A percentile compares a stretch with the other conserved stretches of the same genome.
phyloP scores from a whole-genome alignment of 2,797 vertebrate species.

The Mormyrops attenuatus region DNA sequence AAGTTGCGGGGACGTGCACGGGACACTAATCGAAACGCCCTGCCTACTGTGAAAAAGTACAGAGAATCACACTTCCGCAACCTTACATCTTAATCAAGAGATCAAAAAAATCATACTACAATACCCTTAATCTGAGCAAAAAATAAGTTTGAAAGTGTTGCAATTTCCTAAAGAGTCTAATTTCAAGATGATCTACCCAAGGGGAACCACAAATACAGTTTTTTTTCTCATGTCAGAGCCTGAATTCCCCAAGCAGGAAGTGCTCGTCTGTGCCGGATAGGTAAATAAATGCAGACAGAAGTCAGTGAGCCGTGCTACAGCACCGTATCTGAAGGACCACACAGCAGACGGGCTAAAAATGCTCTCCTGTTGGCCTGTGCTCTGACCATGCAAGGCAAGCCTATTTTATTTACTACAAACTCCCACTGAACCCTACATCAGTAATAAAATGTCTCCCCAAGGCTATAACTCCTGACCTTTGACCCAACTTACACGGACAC shows the following conservation, averaged over 20 bases:
- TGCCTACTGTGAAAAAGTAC: background rate
- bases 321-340: background rate
- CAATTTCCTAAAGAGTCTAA: background rate
- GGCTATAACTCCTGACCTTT: conserved; percentile 7
- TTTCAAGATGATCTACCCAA: background rate
- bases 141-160: background rate
- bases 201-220: background rate
- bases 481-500: background rate
- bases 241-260: background rate
- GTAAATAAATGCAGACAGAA: background rate
- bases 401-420: background rate
- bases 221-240: background rate
- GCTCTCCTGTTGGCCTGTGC: background rate
- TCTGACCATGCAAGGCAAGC: background rate
- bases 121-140: background rate
- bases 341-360: background rate
- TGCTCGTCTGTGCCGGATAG: background rate
- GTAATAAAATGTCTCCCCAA: background rate
- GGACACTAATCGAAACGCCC: background rate
- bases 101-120: background rate
- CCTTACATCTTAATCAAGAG: background rate
- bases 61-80: background rate
- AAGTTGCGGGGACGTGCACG: background rate
- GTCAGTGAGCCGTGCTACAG: background rate
- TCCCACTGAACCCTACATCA: background rate